Evolutionary conservation across 1,140 invertebrate genomes (phyloP).

Genomic region (Aphelinus atriplicis): DNA sequence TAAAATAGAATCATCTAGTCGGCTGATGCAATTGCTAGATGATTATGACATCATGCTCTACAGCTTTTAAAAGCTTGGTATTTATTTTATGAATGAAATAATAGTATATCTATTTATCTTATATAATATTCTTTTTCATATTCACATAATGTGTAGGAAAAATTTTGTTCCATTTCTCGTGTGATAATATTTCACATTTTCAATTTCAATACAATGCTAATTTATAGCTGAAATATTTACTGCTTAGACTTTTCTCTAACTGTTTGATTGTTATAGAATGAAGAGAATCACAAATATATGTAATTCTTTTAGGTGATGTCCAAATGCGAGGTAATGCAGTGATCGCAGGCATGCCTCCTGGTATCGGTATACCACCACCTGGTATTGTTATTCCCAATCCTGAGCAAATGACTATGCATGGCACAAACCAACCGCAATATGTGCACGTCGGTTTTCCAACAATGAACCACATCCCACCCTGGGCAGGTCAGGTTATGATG

Average conservation of each 20-base stretch:
- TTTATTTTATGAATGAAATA: neutral
- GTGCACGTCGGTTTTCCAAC: conserved; percentile 62
- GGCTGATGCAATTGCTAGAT: conserved; percentile 8
- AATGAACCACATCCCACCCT: conserved; percentile 59
- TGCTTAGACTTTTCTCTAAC: neutral
- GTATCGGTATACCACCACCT: conserved; percentile 59
- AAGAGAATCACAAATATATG: neutral
- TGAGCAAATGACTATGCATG: conserved; percentile 59
- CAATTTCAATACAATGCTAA: too few species aligned
- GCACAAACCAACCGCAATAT: conserved; percentile 54
- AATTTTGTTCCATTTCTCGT: too few species aligned
- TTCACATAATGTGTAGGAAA: too few species aligned
- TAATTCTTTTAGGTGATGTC: conserved; percentile 22
- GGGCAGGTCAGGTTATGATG: conserved; percentile 56
- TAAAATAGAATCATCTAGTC: conserved; percentile 12
- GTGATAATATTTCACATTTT: too few species aligned
- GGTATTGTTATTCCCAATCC: conserved; percentile 58
- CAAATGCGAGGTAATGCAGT: conserved; percentile 28
- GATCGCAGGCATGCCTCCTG: conserved; percentile 57
- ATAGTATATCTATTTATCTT: neutral
- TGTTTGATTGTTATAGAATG: neutral
- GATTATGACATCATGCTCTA: conserved; percentile 2
- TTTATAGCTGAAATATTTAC: neutral
- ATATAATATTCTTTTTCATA: neutral
- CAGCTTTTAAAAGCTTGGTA: neutral